phyloP scores from a whole-genome alignment of 2,797 vertebrate genomes.

The Gymnodraco acuticeps region DNA sequence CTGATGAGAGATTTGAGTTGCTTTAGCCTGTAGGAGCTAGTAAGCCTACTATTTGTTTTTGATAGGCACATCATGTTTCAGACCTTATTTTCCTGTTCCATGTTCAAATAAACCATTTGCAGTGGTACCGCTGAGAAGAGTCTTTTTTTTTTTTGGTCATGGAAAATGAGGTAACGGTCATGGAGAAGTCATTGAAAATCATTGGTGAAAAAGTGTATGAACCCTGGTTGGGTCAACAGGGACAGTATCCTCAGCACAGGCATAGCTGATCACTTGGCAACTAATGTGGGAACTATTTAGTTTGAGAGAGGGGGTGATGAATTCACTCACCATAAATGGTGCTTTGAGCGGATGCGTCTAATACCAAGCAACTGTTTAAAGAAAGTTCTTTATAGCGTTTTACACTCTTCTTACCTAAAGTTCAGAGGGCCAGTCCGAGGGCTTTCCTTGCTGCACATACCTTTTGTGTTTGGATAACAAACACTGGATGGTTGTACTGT shows the following conservation, averaged over 20 bases:
- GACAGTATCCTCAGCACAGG: conserved; percentile 22
- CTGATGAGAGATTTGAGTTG: no score
- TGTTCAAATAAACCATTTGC: no score
- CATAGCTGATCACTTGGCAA: conserved; percentile 60
- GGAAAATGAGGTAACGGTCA: no score
- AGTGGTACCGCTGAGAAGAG: no score
- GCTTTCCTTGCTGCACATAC: neutral
- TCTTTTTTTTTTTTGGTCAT: no score
- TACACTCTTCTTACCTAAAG: conserved; percentile 10
- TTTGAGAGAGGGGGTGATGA: conserved; percentile 41
- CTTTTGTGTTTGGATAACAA: conserved; percentile 37
- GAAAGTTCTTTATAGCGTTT: conserved; percentile 27
- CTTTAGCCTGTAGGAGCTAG: no score
- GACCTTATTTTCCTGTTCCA: no score
- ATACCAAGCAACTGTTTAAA: conserved; percentile 44
- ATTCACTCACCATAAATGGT: conserved; percentile 72
- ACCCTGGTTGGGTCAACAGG: neutral
- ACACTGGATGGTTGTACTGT: conserved; percentile 10
- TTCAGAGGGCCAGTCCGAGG: neutral
- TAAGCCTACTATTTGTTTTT: no score
- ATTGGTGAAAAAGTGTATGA: no score
- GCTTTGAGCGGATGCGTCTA: conserved; percentile 43
- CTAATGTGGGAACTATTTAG: conserved; percentile 78
- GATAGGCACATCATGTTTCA: no score
- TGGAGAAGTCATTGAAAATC: no score